phyloP scores from a whole-genome alignment of 2,797 vertebrate genomes.

The Tympanoctomys barrerae region DNA sequence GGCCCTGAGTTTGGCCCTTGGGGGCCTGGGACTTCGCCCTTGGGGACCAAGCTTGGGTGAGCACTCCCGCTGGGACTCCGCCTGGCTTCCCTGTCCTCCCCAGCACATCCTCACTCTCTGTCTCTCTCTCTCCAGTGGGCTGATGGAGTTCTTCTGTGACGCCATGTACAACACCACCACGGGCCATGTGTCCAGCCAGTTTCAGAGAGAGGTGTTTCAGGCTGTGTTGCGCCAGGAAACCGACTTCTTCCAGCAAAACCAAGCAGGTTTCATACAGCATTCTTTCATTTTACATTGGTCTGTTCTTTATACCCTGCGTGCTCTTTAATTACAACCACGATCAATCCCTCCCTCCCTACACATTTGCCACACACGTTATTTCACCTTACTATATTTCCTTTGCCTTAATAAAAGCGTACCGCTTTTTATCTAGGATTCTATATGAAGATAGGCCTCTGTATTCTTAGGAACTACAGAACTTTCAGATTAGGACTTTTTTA shows the following conservation, averaged over 20 bases:
- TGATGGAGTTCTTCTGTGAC: conserved; percentile 92
- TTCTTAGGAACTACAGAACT: conserved; percentile 1
- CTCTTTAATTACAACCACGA: neutral
- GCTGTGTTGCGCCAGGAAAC: conserved; percentile 93
- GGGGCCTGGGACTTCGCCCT: neutral
- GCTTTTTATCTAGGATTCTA: neutral
- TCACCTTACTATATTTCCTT: neutral
- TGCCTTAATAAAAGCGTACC: neutral
- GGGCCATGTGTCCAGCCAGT: conserved; percentile 89
- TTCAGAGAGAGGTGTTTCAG: conserved; percentile 91
- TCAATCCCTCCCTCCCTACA: neutral
- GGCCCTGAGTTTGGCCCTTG: neutral
- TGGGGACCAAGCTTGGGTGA: neutral
- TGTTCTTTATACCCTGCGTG: neutral
- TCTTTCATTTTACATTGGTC: neutral
- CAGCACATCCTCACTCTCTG: neutral
- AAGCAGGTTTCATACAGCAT: conserved; percentile 86
- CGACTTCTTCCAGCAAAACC: conserved; percentile 90
- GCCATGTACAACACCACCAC: conserved; percentile 90
- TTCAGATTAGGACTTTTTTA: neutral
- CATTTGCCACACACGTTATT: neutral
- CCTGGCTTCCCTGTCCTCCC: neutral
- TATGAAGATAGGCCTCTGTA: neutral
- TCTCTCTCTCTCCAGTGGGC: conserved; percentile 85
- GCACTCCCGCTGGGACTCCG: neutral